phyloP scores from a whole-genome alignment of 35 echinoderm and acorn worm genomes.

The Stichopus chloronotus region DNA sequence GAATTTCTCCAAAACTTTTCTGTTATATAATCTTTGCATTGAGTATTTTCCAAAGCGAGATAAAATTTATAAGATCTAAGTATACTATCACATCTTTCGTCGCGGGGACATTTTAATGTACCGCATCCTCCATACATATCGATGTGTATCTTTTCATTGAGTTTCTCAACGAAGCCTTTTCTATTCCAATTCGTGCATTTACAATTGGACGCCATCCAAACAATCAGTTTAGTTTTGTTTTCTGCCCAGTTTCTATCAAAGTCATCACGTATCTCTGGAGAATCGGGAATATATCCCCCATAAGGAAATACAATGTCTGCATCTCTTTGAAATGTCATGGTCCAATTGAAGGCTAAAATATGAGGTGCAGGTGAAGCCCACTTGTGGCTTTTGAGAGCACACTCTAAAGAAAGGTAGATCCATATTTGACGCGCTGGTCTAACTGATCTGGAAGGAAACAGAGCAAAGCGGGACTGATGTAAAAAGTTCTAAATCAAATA shows the following conservation, averaged over 20 bases:
- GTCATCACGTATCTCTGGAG: not conserved
- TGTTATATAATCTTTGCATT: constrained; percentile 71
- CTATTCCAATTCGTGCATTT: not conserved
- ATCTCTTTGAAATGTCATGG: constrained; percentile 19
- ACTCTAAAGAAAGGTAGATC: constrained; percentile 14
- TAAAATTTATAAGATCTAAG: constrained; percentile 63
- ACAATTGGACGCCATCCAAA: constrained; percentile 53
- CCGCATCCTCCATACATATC: constrained; percentile 53
- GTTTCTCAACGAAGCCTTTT: not conserved
- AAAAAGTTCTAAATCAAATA: not conserved
- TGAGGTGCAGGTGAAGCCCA: not conserved
- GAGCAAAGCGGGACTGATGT: not conserved
- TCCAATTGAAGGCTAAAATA: not conserved
- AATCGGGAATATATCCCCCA: not conserved
- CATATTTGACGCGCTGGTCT: constrained; percentile 40
- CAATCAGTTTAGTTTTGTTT: constrained; percentile 39
- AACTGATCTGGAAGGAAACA: not conserved
- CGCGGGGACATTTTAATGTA: constrained; percentile 22
- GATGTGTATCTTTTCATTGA: not conserved
- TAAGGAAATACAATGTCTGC: constrained; percentile 38
- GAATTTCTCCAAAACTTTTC: constrained; percentile 72
- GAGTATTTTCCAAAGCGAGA: constrained; percentile 60
- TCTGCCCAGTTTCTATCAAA: constrained; percentile 29
- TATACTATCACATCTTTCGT: too few species aligned
- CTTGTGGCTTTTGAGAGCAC: not conserved